These are phyloP conservation scores for Raphicerus campestris DNA, from an alignment of 2,113 vertebrate genomes.

Conservation along the genomic window DNA sequence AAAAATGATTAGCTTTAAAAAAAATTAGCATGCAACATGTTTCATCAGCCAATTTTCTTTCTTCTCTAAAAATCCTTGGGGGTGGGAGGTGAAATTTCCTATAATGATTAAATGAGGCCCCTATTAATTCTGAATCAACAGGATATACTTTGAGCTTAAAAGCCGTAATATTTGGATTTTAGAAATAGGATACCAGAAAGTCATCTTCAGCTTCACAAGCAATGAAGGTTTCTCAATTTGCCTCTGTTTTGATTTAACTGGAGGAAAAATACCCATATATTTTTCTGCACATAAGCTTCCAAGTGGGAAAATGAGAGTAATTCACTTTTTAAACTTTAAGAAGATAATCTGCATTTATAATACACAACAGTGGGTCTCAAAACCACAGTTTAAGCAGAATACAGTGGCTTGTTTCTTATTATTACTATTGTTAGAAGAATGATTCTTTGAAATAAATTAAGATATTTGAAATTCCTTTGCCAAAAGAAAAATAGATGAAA, in stretches of 20 bases:
- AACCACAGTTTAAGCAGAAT: conserved; percentile 30
- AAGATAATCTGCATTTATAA: conserved; percentile 14
- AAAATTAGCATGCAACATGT: not conserved
- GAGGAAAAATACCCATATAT: not conserved
- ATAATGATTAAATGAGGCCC: conserved; percentile 27
- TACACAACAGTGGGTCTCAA: not conserved
- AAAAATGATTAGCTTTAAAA: conserved; percentile 5
- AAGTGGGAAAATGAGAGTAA: conserved; percentile 14
- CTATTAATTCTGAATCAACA: conserved; percentile 47
- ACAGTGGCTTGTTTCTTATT: not conserved
- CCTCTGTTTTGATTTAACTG: conserved; percentile 10
- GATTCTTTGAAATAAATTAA: conserved; percentile 46
- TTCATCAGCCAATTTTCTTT: conserved; percentile 35
- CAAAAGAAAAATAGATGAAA: conserved; percentile 36
- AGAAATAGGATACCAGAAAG: conserved; percentile 36
- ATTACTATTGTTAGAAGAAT: conserved; percentile 32
- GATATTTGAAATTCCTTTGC: conserved; percentile 27
- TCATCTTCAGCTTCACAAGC: not conserved
- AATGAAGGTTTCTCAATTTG: not conserved
- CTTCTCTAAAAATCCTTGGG: conserved; percentile 8
- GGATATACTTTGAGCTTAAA: conserved; percentile 44
- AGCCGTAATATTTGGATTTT: not conserved
- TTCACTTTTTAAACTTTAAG: conserved; percentile 28
- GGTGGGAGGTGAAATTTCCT: not conserved
- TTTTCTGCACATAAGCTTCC: conserved; percentile 25